These are phyloP conservation scores for Atethmia centrago DNA, from an alignment of 2,888 invertebrate genomes.

Conservation along the genomic window DNA sequence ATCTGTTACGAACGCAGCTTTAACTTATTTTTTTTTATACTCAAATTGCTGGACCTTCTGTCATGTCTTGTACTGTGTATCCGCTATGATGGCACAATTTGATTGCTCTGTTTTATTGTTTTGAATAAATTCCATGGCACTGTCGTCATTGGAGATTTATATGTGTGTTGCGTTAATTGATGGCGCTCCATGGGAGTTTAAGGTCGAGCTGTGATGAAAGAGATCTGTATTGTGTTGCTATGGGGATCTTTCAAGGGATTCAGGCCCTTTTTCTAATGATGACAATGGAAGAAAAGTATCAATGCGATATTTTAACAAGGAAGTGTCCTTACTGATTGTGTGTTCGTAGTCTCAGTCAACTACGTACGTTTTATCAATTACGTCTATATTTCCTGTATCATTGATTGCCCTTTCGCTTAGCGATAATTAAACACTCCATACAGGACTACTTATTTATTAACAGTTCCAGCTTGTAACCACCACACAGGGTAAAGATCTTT, in stretches of 20 bases:
- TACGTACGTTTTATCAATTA: too few species aligned
- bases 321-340: neutral
- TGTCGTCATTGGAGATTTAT: constrained; percentile 54
- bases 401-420: too few species aligned
- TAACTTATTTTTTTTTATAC: too few species aligned
- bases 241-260: constrained; percentile 1
- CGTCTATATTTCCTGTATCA: too few species aligned
- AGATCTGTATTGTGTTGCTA: constrained; percentile 8
- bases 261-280: neutral
- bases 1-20: too few species aligned
- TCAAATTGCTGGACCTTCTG: constrained; percentile 27
- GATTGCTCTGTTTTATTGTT: constrained; percentile 62
- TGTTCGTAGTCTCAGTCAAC: neutral
- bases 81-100: constrained; percentile 40
- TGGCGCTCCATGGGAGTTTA: constrained; percentile 34
- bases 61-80: neutral
- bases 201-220: neutral
- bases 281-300: neutral
- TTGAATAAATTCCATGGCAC: constrained; percentile 54
- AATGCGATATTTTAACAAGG: neutral
- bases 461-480: too few species aligned
- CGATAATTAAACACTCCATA: too few species aligned
- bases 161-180: constrained; percentile 44
- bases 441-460: too few species aligned
- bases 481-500: too few species aligned